These are phyloP conservation scores for Clarias pachynema DNA, from an alignment of 2,797 vertebrate species.

Conservation along the genomic window DNA sequence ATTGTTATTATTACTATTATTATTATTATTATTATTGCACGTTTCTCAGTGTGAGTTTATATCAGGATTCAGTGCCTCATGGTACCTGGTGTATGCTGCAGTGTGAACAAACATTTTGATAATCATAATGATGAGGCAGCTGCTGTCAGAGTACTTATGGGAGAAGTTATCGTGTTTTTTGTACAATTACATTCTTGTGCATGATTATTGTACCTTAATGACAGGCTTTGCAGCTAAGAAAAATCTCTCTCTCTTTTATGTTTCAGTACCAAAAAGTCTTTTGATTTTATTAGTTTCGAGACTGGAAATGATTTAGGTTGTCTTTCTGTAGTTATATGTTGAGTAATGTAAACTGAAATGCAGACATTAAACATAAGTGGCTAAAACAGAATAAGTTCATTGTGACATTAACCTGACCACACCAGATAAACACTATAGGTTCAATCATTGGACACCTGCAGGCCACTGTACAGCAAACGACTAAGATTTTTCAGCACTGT, in stretches of 20 bases:
- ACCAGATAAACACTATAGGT: slow-evolving; percentile 8
- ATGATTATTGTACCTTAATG: neutral
- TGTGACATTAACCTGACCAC: slow-evolving; percentile 14
- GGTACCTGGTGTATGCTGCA: slow-evolving; percentile 15
- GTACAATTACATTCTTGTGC: neutral
- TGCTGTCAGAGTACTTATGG: slow-evolving; percentile 13
- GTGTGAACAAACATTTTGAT: slow-evolving; percentile 37
- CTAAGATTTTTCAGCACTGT: slow-evolving; percentile 33
- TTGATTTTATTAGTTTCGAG: neutral
- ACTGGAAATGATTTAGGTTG: neutral
- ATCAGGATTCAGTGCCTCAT: neutral
- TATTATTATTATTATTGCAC: slow-evolving; percentile 3
- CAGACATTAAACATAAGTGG: slow-evolving; percentile 9
- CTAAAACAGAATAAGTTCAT: neutral
- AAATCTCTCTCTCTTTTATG: neutral
- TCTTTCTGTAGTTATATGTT: neutral
- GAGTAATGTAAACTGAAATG: slow-evolving; percentile 4
- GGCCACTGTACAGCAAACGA: slow-evolving; percentile 20
- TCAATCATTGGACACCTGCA: slow-evolving; percentile 14
- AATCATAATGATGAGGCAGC: slow-evolving; percentile 35
- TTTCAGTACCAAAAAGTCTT: neutral
- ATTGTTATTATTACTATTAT: neutral
- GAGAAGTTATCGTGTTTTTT: neutral
- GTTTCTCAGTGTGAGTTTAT: neutral
- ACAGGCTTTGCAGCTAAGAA: neutral